Evolutionary conservation across 92 coral and sea anemone species (phyloP).

Genomic region (Porites evermanni): DNA sequence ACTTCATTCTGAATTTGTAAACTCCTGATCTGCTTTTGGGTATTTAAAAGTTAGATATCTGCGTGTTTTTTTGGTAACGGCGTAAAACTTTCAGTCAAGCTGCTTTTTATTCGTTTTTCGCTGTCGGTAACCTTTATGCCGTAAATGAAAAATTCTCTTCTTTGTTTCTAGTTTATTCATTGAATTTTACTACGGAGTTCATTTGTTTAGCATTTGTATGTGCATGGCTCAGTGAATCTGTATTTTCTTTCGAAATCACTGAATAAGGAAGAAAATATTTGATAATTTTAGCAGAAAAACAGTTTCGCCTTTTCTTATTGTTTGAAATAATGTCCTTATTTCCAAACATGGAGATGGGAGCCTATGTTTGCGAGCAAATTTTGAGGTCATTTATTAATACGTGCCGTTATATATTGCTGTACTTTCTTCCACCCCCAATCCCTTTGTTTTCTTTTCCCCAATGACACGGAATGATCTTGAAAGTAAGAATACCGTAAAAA

Average conservation of each 20-base stretch:
- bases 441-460: conserved; percentile 22
- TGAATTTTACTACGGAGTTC: neutral
- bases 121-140: conserved; percentile 8
- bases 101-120: neutral
- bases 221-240: conserved; percentile 15
- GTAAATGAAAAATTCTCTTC: neutral
- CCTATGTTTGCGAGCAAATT: neutral
- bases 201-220: conserved; percentile 3
- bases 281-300: neutral
- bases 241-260: conserved; percentile 3
- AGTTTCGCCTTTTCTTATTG: neutral
- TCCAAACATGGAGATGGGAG: neutral
- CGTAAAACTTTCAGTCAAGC: neutral
- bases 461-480: neutral
- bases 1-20: neutral
- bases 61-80: neutral
- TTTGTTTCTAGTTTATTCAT: neutral
- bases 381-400: neutral
- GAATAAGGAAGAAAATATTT: neutral
- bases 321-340: neutral
- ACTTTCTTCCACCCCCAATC: neutral
- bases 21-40: neutral
- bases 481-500: neutral
- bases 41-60: too few species aligned
- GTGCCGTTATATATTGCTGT: neutral